phyloP scores from a whole-genome alignment of 2,797 vertebrate species.

The Cyclura pinguis region DNA sequence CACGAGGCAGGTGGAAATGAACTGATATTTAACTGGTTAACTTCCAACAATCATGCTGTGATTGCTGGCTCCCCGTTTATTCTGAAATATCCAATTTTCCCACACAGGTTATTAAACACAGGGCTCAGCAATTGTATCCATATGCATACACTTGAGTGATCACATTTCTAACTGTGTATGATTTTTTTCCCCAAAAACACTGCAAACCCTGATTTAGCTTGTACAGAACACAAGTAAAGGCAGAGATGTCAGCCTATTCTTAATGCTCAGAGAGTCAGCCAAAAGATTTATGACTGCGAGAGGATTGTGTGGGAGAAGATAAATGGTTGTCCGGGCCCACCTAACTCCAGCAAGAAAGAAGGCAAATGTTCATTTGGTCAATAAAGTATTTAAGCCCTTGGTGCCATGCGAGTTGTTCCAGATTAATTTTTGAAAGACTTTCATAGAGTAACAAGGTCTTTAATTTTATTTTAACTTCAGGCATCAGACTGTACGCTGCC shows the following conservation, averaged over 20 bases:
- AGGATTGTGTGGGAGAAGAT: conserved; percentile 53
- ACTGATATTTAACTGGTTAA: accelerated
- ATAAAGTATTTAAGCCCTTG: conserved; percentile 78
- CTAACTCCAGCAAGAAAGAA: conserved; percentile 34
- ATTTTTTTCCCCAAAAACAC: not conserved
- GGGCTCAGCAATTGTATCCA: not conserved
- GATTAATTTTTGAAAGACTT: conserved; percentile 77
- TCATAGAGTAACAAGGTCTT: conserved; percentile 70
- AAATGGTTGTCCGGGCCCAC: conserved; percentile 64
- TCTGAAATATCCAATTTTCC: not conserved
- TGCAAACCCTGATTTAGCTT: conserved; percentile 38
- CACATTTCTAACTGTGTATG: not conserved
- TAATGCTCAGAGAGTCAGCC: conserved; percentile 54
- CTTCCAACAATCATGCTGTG: not conserved
- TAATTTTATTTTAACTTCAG: conserved; percentile 72
- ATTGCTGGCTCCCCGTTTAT: not conserved
- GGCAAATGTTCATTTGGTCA: conserved; percentile 61
- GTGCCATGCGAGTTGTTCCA: conserved; percentile 66
- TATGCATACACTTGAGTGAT: accelerated
- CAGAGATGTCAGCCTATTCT: conserved; percentile 49
- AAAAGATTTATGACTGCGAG: conserved; percentile 66
- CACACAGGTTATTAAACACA: not conserved
- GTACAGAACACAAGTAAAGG: conserved; percentile 50
- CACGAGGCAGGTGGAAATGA: not conserved
- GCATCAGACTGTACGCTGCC: conserved; percentile 49